phyloP scores from a whole-genome alignment of 2,888 invertebrate species.

The Phalera bucephala region DNA sequence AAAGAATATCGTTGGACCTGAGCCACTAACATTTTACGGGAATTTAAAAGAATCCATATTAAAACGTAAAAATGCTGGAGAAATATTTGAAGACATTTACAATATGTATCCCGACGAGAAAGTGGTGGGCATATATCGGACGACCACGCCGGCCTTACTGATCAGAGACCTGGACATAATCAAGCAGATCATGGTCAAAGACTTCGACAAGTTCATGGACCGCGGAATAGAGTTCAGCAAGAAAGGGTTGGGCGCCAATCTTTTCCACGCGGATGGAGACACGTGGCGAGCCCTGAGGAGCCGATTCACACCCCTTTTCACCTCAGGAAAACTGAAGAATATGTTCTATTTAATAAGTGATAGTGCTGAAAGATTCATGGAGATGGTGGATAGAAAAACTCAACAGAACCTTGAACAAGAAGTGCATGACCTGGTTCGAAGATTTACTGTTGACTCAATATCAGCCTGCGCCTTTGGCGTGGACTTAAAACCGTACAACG shows the following conservation, averaged over 20 bases:
- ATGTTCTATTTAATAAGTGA: slow-evolving; percentile 51
- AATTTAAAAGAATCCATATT: slow-evolving; percentile 40
- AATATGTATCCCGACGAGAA: slow-evolving; percentile 46
- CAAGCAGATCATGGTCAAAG: too few species aligned
- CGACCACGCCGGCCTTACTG: slow-evolving; percentile 47
- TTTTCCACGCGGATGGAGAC: slow-evolving; percentile 52
- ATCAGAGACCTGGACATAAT: too few species aligned
- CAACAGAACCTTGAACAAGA: background rate
- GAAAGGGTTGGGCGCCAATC: slow-evolving; percentile 45
- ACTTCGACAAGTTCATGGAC: slow-evolving; percentile 50
- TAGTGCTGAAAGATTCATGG: slow-evolving; percentile 38
- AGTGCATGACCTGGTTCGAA: background rate
- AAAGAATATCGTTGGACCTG: slow-evolving; percentile 39
- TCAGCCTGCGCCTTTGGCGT: background rate
- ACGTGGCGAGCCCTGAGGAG: slow-evolving; percentile 49
- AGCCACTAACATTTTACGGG: slow-evolving; percentile 47
- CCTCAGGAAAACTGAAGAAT: slow-evolving; percentile 56
- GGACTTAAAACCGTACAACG: background rate
- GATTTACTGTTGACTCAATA: background rate
- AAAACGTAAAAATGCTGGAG: slow-evolving; percentile 27
- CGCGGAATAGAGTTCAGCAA: slow-evolving; percentile 49
- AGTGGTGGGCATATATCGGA: slow-evolving; percentile 52
- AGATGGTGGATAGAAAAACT: too few species aligned
- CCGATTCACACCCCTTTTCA: slow-evolving; percentile 54
- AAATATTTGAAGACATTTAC: slow-evolving; percentile 41